Conservation (phyloP, 1,140 invertebrate genomes). For the Zaprionus vittiger region DNA sequence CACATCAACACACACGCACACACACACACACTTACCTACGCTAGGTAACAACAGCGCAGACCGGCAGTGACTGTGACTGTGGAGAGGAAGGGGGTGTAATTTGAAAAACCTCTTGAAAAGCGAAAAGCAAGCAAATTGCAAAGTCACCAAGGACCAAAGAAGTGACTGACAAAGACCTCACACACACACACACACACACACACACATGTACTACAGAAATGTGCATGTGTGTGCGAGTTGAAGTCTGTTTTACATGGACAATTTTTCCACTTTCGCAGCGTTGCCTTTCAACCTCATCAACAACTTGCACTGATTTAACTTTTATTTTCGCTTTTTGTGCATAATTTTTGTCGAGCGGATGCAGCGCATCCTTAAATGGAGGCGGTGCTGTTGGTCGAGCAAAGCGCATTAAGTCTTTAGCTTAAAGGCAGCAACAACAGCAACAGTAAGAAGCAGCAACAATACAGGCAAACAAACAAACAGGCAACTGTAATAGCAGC, state of each 20-base stretch:
- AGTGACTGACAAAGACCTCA: conserved; percentile 44
- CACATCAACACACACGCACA: conserved; percentile 23
- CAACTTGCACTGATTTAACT: conserved; percentile 55
- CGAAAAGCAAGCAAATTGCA: conserved; percentile 53
- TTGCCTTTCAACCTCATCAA: conserved; percentile 38
- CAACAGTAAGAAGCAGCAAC: conserved; percentile 34
- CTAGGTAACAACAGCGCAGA: conserved; percentile 12
- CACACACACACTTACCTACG: conserved; percentile 4
- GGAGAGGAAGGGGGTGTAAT: conserved; percentile 29
- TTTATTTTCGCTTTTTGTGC: conserved; percentile 57
- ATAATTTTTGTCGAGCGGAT: conserved; percentile 41
- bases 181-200: conserved; percentile 1
- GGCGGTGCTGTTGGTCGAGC: conserved; percentile 24
- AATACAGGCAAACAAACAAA: conserved; percentile 53
- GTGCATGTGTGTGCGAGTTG: conserved; percentile 2
- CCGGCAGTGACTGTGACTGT: conserved; percentile 1
- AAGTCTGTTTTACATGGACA: conserved; percentile 3
- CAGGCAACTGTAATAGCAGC: conserved; percentile 60
- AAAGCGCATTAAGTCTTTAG: conserved; percentile 78
- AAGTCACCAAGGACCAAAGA: conserved; percentile 42
- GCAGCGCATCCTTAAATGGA: conserved; percentile 14
- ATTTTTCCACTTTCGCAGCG: conserved; percentile 45
- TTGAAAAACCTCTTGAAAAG: conserved; percentile 53
- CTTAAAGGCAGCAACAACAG: conserved; percentile 60
- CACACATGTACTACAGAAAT: neutral